phyloP scores from a whole-genome alignment of 2,888 invertebrate genomes.

The Drosophila incognita region DNA sequence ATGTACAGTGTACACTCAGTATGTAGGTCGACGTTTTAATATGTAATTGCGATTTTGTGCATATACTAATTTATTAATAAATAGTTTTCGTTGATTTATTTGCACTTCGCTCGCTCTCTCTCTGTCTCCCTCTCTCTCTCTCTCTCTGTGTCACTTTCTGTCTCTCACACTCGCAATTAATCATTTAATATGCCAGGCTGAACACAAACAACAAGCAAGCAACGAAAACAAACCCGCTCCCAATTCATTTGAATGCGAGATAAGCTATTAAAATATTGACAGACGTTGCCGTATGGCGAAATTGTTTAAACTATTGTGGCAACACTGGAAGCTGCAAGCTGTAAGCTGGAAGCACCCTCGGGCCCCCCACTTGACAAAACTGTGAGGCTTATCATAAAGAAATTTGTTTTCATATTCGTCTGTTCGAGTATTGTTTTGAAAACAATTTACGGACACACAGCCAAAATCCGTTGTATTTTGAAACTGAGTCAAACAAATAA shows the following conservation, averaged over 20 bases:
- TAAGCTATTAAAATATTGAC: constrained; percentile 79
- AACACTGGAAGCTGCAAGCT: constrained; percentile 20
- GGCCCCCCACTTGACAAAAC: not conserved
- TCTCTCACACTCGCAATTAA: constrained; percentile 36
- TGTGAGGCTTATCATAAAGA: constrained; percentile 59
- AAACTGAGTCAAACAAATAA: constrained; percentile 70
- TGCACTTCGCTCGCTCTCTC: constrained; percentile 16
- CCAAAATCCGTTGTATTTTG: constrained; percentile 45
- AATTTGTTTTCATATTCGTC: constrained; percentile 31
- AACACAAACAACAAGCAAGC: constrained; percentile 38
- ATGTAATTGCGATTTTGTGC: constrained; percentile 75
- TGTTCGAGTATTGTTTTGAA: constrained; percentile 57
- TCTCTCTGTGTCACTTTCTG: not conserved
- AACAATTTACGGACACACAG: constrained; percentile 62
- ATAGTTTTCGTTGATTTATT: constrained; percentile 73
- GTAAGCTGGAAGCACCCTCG: constrained; percentile 7
- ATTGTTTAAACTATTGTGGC: constrained; percentile 67
- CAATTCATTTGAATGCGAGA: constrained; percentile 45
- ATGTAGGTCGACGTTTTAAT: constrained; percentile 63
- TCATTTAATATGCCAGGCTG: constrained; percentile 39
- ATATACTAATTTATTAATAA: constrained; percentile 78
- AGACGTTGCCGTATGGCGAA: constrained; percentile 67
- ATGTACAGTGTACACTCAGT: constrained; percentile 13
- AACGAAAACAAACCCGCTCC: constrained; percentile 40
- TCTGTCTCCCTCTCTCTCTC: too few relatives aligned